A percentile compares a stretch with the other conserved stretches of the same genome.
Evolutionary conservation across 2,113 vertebrate species (phyloP).

Genomic region (Formicarius rufipectus): DNA sequence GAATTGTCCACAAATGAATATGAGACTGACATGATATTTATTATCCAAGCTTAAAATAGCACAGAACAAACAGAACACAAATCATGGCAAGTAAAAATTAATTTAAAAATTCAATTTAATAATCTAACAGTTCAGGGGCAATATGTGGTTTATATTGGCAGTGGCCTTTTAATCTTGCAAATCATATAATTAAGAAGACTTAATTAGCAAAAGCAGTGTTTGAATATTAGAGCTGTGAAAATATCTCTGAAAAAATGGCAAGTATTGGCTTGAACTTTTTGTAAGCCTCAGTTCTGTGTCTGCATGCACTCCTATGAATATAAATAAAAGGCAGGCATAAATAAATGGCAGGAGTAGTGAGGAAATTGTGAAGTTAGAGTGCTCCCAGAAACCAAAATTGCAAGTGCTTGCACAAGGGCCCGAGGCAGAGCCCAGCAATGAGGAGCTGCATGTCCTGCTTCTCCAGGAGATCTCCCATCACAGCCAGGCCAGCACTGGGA

Average conservation of each 20-base stretch:
- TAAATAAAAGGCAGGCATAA: constrained; percentile 36
- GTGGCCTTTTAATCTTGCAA: constrained; percentile 64
- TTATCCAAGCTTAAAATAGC: constrained; percentile 66
- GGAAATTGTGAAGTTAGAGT: constrained; percentile 15
- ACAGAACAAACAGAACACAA: constrained; percentile 64
- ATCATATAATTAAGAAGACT: constrained; percentile 66
- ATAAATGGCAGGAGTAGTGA: constrained; percentile 4
- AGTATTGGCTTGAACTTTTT: constrained; percentile 60
- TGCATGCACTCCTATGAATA: constrained; percentile 28
- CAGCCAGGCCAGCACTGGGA: not conserved
- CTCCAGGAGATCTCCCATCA: not conserved
- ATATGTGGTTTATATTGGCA: constrained; percentile 63
- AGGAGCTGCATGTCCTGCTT: not conserved
- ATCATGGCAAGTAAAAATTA: constrained; percentile 68
- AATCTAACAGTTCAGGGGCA: constrained; percentile 63
- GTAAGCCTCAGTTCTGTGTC: constrained; percentile 36
- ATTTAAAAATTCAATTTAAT: constrained; percentile 68
- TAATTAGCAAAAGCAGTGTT: constrained; percentile 51
- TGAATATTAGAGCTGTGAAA: constrained; percentile 59
- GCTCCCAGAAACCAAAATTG: not conserved
- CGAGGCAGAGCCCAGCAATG: not conserved
- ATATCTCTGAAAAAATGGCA: constrained; percentile 48
- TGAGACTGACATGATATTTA: constrained; percentile 53
- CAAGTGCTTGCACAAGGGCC: not conserved
- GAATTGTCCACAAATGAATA: constrained; percentile 62